Evolutionary conservation across 2,888 invertebrate genomes (phyloP), one percentile per base, ranked within the genome.

Genomic region (Vesta saturnalis): DNA sequence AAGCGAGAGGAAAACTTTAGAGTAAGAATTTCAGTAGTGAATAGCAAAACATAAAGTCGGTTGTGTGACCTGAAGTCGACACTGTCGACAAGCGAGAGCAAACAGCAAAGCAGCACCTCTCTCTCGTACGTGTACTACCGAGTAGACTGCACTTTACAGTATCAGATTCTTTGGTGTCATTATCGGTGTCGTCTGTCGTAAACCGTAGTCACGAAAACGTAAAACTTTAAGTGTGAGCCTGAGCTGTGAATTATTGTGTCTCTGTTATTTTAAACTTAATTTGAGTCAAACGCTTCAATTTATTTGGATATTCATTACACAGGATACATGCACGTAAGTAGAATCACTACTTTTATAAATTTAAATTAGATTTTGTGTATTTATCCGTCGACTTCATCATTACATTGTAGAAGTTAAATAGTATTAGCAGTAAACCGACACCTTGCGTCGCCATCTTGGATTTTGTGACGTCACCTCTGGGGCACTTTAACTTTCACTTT

Each of bases 1-100:
- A 23, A 23, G 23, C 23, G 23, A 23, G 23, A 23, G 23, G 23
- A 23, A 23, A 23, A 23, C 23, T 23, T 8, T 8, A 23, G 23
- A 23, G 23, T 23, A 23, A 23, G 23, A 23, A 23, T 23, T 3
- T 23, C 23, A 23, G 23, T 8, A 23, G 23, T 23, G 23, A 23
- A 23, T 23, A 23, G 23, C 8, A 23, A 23, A 23, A 23, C 8
- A 23, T 23, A 23, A 23, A 23, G 23, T 23, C 23, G 4, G 23
- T 3, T 23, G 23, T 23, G 22, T n/a, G 54, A 54, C n/a, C 19
- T 21, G 19, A 54, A 54, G 22, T 21, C 19, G 19, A 54, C 22
- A 14, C 22, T 22, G 54, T 54, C 54, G 14, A 54, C 22, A 21
- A 54, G n/a, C n/a, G n/a, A n/a, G n/a, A n/a, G n/a, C n/a, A n/a